Evolutionary conservation across 2,797 vertebrate species (phyloP), one percentile per base, ranked within the genome.

Genomic region (Octomys mimax): DNA sequence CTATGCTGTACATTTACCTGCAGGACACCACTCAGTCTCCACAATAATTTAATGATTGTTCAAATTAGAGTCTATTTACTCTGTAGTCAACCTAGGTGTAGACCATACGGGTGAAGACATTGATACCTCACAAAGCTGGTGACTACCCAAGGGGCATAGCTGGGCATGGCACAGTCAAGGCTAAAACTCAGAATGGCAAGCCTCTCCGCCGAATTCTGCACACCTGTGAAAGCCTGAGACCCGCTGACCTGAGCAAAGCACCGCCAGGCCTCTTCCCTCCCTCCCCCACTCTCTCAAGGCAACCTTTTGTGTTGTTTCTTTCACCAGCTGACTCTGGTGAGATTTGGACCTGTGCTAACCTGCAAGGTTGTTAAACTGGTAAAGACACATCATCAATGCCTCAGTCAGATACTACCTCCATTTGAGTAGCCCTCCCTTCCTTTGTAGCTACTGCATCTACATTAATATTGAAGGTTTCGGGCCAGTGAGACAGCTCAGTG

Each of bases 191-290:
- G 7, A 11, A 8, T n/a, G 7, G 0, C 31, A 19, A 21, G 18
- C 49, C 16, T 84, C 28, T 46, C 11, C 22, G 21, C 70, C 42
- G 16, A 19, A 61, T 18, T 2, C 1, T 0, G 2, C 26, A 4
- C 11, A 16, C 7, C 0, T 18, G 4, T 11, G 24, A 3, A 13
- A 26, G 8, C 31, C 21, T 46, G 26, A 24, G 59, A 79, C 5
- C 59, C 26, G 0, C 33, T n/a, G 46, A 26, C 1, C 24, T 12
- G 42, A 39, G 19, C 42, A 6, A 24, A 11, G 12, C 0, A 16
- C 4, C 0, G 2, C 0, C 21, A 78, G 33, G 24, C 6, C 5
- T 0, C 46, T 24, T n/a, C 6, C 46, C 46, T 22, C 71, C 22
- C 21, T 18, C 57, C 6, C 6, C 64, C 62, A 8, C 0, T 46